phyloP scores from a whole-genome alignment of 1,140 invertebrate genomes.

The Aphidius ervi region DNA sequence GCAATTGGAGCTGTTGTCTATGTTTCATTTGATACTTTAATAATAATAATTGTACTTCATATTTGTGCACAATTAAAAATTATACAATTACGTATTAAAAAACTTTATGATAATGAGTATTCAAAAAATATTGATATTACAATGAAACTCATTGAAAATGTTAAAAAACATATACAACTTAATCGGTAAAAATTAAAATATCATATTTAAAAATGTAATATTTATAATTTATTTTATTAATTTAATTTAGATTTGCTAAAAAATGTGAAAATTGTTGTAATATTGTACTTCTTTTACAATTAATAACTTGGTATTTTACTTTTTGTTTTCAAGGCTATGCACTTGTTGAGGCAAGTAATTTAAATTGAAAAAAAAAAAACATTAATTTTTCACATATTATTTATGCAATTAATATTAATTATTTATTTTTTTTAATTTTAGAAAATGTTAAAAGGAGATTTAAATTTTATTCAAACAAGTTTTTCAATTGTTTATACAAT shows the following conservation, averaged over 20 bases:
- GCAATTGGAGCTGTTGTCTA: constrained; percentile 20
- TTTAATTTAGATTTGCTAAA: constrained; percentile 31
- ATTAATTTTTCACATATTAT: neutral
- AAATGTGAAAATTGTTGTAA: constrained; percentile 41
- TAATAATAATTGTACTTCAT: constrained; percentile 26
- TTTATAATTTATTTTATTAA: neutral
- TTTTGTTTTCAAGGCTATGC: constrained; percentile 30
- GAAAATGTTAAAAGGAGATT: constrained; percentile 5
- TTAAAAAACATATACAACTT: constrained; percentile 23
- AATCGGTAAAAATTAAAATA: constrained; percentile 19
- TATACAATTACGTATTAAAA: constrained; percentile 10
- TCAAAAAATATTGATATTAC: constrained; percentile 7
- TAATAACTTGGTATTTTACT: constrained; percentile 17
- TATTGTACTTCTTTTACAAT: constrained; percentile 24
- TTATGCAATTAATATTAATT: neutral
- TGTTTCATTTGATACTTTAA: constrained; percentile 23
- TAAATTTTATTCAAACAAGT: constrained; percentile 9
- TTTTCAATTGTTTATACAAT: constrained; percentile 10
- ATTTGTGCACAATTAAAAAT: constrained; percentile 24
- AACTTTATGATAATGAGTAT: constrained; percentile 7
- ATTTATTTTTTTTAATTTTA: neutral
- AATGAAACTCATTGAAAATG: constrained; percentile 10
- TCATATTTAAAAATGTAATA: neutral
- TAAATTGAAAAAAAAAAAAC: neutral
- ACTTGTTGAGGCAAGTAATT: too few species aligned